phyloP scores from a whole-genome alignment of 1,140 invertebrate genomes.

The Pantala flavescens region DNA sequence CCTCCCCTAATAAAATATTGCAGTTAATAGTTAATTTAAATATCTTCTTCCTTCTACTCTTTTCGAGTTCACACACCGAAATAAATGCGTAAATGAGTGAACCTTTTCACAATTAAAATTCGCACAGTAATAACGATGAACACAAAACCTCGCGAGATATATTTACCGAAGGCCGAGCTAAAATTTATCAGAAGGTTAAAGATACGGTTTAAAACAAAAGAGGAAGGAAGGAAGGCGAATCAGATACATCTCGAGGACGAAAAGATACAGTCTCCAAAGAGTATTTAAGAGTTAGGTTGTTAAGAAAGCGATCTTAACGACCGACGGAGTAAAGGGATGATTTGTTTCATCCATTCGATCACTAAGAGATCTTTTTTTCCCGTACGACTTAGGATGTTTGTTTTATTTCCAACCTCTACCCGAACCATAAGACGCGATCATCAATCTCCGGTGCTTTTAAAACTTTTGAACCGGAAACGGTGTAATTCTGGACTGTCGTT shows the following conservation, averaged over 20 bases:
- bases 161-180: too few species aligned
- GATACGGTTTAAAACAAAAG: background rate
- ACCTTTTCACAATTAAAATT: too few species aligned
- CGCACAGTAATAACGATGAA: too few species aligned
- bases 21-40: too few species aligned
- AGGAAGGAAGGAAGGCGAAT: too few species aligned
- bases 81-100: too few species aligned
- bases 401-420: conserved; percentile 2
- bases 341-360: background rate
- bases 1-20: too few species aligned
- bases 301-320: background rate
- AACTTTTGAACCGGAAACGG: background rate
- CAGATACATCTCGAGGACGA: too few species aligned
- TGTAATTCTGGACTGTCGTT: background rate
- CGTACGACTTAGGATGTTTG: background rate
- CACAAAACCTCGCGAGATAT: too few species aligned
- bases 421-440: background rate
- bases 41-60: too few species aligned
- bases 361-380: background rate
- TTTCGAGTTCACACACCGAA: too few species aligned
- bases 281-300: background rate
- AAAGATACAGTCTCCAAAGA: background rate
- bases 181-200: too few species aligned
- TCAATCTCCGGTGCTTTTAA: background rate
- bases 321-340: background rate